A percentile compares a stretch with the other conserved stretches of the same genome.
phyloP scores from a whole-genome alignment of 1,140 invertebrate genomes.

The Leucophenga varia region DNA sequence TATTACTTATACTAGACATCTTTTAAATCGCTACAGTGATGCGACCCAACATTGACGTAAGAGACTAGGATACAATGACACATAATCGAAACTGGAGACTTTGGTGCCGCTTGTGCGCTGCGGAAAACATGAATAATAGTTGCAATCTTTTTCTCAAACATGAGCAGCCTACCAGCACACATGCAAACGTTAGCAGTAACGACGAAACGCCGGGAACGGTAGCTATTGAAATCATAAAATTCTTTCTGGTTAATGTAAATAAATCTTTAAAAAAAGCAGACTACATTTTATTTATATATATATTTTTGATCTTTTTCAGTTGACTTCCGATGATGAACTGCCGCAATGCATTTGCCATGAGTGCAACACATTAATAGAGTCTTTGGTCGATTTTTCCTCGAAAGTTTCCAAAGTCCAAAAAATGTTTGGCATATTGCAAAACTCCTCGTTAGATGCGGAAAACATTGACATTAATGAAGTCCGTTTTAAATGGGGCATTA shows the following conservation, averaged over 20 bases:
- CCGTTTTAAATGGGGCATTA: conserved; percentile 4
- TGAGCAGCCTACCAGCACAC: conserved; percentile 16
- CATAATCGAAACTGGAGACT: conserved; percentile 31
- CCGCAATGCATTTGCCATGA: conserved; percentile 10
- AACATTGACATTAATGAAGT: neutral
- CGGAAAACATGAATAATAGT: conserved; percentile 34
- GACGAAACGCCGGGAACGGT: neutral
- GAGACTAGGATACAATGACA: too few relatives aligned
- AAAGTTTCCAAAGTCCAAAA: conserved; percentile 7
- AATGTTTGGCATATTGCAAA: neutral
- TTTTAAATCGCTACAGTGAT: too few relatives aligned
- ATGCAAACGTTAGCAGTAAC: conserved; percentile 3
- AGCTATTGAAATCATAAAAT: too few relatives aligned
- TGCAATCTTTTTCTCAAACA: conserved; percentile 38
- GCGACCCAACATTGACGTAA: too few relatives aligned
- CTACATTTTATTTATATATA: too few relatives aligned
- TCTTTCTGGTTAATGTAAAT: too few relatives aligned
- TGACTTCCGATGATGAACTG: conserved; percentile 3
- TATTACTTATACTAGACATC: too few relatives aligned
- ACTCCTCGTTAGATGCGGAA: neutral
- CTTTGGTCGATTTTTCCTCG: conserved; percentile 6
- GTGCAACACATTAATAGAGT: conserved; percentile 8
- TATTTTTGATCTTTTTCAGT: too few relatives aligned
- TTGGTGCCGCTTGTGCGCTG: conserved; percentile 52
- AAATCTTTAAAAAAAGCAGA: too few relatives aligned